phyloP scores from a whole-genome alignment of 2,113 vertebrate species.

The Dicaeum eximium region DNA sequence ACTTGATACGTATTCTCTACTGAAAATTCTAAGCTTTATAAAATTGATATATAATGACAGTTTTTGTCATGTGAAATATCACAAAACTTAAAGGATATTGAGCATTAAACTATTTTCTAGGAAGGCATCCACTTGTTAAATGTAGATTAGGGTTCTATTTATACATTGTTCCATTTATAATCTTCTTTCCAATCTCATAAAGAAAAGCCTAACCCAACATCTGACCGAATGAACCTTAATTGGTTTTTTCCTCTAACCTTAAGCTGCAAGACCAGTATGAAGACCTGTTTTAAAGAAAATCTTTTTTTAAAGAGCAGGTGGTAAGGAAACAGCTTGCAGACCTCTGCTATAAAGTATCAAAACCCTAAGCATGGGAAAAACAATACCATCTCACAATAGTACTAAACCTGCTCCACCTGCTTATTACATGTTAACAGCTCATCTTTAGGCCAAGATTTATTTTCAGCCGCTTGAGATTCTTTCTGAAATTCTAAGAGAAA shows the following conservation, averaged over 20 bases:
- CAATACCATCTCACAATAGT: background rate
- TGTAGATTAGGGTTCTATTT: constrained; percentile 36
- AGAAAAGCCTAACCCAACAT: constrained; percentile 54
- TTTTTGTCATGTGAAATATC: background rate
- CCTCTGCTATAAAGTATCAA: background rate
- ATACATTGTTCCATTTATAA: constrained; percentile 7
- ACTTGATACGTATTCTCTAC: rapidly evolving
- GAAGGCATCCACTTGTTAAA: constrained; percentile 18
- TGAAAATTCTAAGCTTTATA: background rate
- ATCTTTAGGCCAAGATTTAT: background rate
- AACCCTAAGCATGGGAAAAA: background rate
- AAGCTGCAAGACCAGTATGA: constrained; percentile 60
- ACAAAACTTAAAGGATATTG: background rate
- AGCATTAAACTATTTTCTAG: background rate
- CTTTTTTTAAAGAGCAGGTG: constrained; percentile 33
- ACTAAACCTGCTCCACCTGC: background rate
- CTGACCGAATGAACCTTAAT: constrained; percentile 62
- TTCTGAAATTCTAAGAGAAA: background rate
- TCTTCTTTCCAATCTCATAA: constrained; percentile 61
- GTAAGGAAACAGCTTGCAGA: background rate
- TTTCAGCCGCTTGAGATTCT: background rate
- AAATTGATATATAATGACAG: background rate
- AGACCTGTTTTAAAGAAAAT: constrained; percentile 48
- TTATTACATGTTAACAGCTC: background rate
- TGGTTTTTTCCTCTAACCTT: constrained; percentile 42